Conservation (phyloP, 2,113 vertebrate genomes). For the Pollimyrus isidori region DNA sequence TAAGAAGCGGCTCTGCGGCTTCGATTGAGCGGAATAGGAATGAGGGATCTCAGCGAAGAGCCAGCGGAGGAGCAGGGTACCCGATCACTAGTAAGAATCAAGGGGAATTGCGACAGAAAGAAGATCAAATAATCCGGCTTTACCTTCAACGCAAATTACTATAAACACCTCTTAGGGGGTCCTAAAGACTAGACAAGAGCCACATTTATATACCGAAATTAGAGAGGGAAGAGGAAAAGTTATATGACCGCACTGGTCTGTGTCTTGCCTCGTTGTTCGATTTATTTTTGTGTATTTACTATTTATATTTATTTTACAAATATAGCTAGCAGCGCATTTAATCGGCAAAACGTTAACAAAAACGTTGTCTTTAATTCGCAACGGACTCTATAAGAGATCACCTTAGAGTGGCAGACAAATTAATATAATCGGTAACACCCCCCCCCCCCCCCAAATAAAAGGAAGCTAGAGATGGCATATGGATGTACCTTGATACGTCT, state of each 20-base stretch:
- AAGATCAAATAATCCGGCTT: conserved; percentile 2
- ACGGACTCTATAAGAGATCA: background rate
- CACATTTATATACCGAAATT: background rate
- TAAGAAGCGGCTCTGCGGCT: background rate
- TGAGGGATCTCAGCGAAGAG: conserved; percentile 18
- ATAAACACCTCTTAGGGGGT: background rate
- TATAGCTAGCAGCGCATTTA: background rate
- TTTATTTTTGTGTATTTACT: background rate
- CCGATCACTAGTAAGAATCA: conserved; percentile 10
- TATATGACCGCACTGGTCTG: background rate
- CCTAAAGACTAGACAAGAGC: background rate
- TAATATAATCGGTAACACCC: background rate
- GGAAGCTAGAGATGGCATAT: background rate
- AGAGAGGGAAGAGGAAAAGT: background rate
- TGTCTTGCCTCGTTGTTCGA: background rate
- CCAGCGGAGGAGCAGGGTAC: background rate
- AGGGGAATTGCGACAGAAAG: background rate
- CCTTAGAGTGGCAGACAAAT: background rate
- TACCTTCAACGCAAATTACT: background rate
- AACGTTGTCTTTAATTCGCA: background rate
- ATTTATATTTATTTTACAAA: background rate
- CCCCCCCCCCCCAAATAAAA: background rate
- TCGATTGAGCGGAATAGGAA: conserved; percentile 21
- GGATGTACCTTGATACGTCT: background rate
- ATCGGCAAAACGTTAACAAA: background rate